phyloP scores from a whole-genome alignment of 1,140 invertebrate species.

The Drosophila ercepeae region DNA sequence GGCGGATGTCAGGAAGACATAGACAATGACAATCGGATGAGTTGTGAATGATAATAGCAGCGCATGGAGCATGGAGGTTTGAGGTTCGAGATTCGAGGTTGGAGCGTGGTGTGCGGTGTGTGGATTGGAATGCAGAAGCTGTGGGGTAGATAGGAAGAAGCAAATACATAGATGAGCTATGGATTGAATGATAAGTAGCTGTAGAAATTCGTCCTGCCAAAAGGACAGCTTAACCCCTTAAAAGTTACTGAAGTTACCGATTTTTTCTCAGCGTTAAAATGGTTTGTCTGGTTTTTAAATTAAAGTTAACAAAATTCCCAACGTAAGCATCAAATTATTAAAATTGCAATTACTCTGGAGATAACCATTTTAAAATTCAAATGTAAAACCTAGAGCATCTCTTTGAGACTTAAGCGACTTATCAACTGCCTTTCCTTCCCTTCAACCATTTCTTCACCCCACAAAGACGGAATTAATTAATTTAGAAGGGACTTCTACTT shows the following conservation, averaged over 20 bases:
- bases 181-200: conserved; percentile 57
- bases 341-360: not conserved
- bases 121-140: conserved; percentile 7
- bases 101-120: conserved; percentile 3
- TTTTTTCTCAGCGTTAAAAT: not conserved
- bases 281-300: not conserved
- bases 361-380: not conserved
- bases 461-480: conserved; percentile 59
- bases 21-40: conserved; percentile 81
- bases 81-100: not conserved
- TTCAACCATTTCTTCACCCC: not conserved
- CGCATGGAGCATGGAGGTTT: not conserved
- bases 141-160: conserved; percentile 29
- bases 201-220: conserved; percentile 11
- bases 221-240: conserved; percentile 15
- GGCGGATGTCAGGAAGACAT: conserved; percentile 48
- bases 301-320: not conserved
- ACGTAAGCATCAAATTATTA: not conserved
- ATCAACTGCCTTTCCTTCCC: not conserved
- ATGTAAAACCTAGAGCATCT: not conserved
- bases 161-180: conserved; percentile 47
- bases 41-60: conserved; percentile 78
- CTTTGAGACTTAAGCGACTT: not conserved
- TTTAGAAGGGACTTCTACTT: conserved; percentile 43
- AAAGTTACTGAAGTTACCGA: not conserved